Conservation (phyloP, 1,140 invertebrate species). For the Melanaphis sacchari region DNA sequence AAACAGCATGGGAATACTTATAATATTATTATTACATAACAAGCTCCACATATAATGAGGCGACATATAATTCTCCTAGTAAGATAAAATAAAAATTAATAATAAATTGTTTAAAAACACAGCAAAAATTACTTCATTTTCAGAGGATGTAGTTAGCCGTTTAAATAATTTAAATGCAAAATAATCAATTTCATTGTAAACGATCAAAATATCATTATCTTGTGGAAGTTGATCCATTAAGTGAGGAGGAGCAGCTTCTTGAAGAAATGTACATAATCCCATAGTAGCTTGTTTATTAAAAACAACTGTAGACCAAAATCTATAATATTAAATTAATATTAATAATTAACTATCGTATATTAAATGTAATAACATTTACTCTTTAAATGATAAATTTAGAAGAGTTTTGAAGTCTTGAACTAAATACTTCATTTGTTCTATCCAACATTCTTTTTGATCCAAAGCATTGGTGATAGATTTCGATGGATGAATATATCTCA, state of each 20-base stretch:
- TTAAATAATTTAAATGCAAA: conserved; percentile 41
- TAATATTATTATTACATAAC: conserved; percentile 27
- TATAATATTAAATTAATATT: background rate
- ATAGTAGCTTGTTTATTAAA: conserved; percentile 41
- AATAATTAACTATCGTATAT: background rate
- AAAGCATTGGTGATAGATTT: conserved; percentile 22
- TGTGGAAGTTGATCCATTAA: conserved; percentile 40
- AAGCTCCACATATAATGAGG: conserved; percentile 21
- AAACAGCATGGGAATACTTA: conserved; percentile 38
- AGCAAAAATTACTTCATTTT: conserved; percentile 30
- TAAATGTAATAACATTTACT: conserved; percentile 9
- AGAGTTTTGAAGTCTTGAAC: conserved; percentile 37
- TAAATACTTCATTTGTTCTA: conserved; percentile 48
- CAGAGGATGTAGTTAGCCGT: conserved; percentile 8
- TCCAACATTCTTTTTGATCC: conserved; percentile 51
- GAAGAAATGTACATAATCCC: conserved; percentile 40
- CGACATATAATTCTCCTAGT: conserved; percentile 15
- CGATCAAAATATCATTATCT: background rate
- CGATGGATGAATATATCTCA: conserved; percentile 49
- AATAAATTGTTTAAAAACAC: background rate
- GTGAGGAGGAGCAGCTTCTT: conserved; percentile 35
- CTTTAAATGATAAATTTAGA: conserved; percentile 39
- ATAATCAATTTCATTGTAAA: conserved; percentile 39
- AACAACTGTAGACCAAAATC: conserved; percentile 49
- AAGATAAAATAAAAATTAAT: background rate